phyloP scores from a whole-genome alignment of 2,113 vertebrate species.

The Zapus hudsonius region DNA sequence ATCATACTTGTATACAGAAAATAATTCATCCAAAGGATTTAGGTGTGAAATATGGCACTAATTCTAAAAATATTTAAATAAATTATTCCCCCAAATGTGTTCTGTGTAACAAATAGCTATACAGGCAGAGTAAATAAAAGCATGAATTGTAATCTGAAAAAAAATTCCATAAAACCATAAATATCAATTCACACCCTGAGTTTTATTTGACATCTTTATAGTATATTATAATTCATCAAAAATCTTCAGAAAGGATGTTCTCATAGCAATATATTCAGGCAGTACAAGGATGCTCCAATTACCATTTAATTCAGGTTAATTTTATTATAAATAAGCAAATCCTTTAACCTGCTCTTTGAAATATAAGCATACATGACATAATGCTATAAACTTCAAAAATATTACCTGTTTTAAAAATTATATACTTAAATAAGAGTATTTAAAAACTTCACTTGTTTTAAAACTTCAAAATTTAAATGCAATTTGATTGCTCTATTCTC shows the following conservation, averaged over 20 bases:
- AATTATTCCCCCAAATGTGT: background rate
- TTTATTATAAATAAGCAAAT: constrained; percentile 22
- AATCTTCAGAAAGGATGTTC: background rate
- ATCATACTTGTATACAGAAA: background rate
- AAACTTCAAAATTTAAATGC: background rate
- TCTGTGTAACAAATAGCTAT: background rate
- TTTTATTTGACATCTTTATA: background rate
- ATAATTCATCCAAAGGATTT: background rate
- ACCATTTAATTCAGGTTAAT: constrained; percentile 1
- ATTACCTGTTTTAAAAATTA: background rate
- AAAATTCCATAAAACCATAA: background rate
- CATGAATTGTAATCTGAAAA: background rate
- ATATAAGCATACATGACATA: background rate
- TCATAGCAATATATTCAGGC: background rate
- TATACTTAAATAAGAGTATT: background rate
- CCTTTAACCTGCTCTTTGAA: background rate
- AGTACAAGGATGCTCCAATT: background rate
- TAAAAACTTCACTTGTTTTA: background rate
- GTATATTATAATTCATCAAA: background rate
- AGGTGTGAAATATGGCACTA: background rate
- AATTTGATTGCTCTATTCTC: constrained; percentile 18
- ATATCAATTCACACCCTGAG: background rate
- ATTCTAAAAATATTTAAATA: background rate
- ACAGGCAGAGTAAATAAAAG: background rate
- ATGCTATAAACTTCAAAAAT: background rate